Evolutionary conservation across 2,888 invertebrate species (phyloP).

Genomic region (Watsonalla binaria): DNA sequence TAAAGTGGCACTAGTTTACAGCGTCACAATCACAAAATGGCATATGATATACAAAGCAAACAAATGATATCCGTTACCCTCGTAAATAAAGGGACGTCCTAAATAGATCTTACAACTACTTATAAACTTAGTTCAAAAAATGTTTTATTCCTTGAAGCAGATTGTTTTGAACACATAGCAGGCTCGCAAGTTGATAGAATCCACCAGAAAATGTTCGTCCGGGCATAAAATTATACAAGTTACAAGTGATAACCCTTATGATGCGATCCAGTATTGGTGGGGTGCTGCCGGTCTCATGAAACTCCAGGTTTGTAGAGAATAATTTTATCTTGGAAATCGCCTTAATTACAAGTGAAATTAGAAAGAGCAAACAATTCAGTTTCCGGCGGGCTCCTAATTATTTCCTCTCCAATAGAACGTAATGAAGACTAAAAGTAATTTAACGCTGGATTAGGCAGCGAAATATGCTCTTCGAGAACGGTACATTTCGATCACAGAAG

Average conservation of each 20-base stretch:
- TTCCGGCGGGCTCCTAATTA: not conserved
- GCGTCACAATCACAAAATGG: constrained; percentile 18
- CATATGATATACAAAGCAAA: constrained; percentile 22
- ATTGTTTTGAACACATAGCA: too few relatives aligned
- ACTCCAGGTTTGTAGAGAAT: too few relatives aligned
- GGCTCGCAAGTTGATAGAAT: too few relatives aligned
- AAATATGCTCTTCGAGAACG: not conserved
- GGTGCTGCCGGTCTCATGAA: too few relatives aligned
- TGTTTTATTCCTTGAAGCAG: too few relatives aligned
- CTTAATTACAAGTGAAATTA: not conserved
- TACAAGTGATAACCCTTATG: too few relatives aligned
- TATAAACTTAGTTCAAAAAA: too few relatives aligned
- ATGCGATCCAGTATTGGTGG: too few relatives aligned
- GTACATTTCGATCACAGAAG: not conserved
- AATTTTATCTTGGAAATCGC: too few relatives aligned
- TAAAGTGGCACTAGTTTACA: constrained; percentile 19
- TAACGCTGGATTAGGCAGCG: not conserved
- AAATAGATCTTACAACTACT: constrained; percentile 6
- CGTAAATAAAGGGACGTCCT: constrained; percentile 10
- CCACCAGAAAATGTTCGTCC: too few relatives aligned
- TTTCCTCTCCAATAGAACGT: not conserved
- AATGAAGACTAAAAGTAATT: not conserved
- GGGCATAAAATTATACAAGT: too few relatives aligned
- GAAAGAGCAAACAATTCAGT: not conserved
- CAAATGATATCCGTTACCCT: constrained; percentile 12